These are phyloP conservation scores for Apamea anceps DNA, from an alignment of 2,888 invertebrate species.

Conservation along the genomic window DNA sequence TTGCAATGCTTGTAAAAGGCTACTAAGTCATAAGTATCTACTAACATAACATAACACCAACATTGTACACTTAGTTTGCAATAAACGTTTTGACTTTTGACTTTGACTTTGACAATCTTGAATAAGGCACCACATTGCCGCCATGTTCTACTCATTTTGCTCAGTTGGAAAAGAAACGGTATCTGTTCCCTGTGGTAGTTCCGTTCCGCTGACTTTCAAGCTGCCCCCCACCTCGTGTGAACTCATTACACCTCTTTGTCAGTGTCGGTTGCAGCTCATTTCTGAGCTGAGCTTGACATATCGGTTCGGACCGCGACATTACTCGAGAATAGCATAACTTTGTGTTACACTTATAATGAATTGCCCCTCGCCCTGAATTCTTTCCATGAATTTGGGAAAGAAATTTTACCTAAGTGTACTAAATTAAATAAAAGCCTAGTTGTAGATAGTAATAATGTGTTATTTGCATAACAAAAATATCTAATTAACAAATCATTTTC, in stretches of 20 bases:
- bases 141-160: no score
- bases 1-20: no score
- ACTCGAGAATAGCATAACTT: constrained; percentile 16
- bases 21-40: no score
- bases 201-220: constrained; percentile 16
- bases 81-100: no score
- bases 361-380: neutral
- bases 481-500: neutral
- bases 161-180: neutral
- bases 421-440: neutral
- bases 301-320: constrained; percentile 40
- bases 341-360: neutral
- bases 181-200: neutral
- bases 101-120: no score
- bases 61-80: no score
- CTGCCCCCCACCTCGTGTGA: constrained; percentile 42
- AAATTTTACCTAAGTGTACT: no score
- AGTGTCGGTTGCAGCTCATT: constrained; percentile 64
- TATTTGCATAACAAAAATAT: neutral
- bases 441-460: neutral
- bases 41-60: no score
- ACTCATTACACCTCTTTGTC: constrained; percentile 64
- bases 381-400: neutral
- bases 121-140: no score
- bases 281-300: constrained; percentile 56